These are phyloP conservation scores for Acropternis orthonyx DNA, from an alignment of 2,797 vertebrate genomes.

Conservation along the genomic window DNA sequence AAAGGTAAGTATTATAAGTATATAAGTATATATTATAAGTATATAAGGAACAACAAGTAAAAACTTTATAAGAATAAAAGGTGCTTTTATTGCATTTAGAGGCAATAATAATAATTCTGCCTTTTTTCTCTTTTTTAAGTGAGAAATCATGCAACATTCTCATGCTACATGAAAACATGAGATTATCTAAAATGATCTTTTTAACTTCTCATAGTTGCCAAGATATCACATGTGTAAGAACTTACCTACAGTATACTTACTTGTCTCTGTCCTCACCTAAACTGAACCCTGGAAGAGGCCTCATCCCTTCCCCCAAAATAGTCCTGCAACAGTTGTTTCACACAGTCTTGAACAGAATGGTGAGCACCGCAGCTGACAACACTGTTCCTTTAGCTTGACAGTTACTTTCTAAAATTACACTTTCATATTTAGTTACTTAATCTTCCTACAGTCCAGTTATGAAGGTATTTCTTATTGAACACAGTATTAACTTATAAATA, in stretches of 20 bases:
- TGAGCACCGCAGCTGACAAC: slow-evolving; percentile 6
- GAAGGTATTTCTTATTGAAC: slow-evolving; percentile 10
- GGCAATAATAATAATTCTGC: not conserved
- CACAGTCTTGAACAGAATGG: not conserved
- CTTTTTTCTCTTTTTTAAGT: not conserved
- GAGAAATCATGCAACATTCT: not conserved
- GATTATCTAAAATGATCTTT: not conserved
- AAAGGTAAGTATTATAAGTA: not conserved
- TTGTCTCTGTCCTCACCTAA: not conserved
- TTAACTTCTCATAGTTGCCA: not conserved
- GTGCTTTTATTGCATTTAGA: not conserved
- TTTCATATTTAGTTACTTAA: slow-evolving; percentile 43
- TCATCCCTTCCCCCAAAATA: not conserved
- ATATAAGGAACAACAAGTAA: not conserved
- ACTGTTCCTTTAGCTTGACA: slow-evolving; percentile 35
- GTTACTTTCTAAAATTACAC: slow-evolving; percentile 53
- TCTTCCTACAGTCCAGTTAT: slow-evolving; percentile 45
- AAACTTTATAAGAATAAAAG: not conserved
- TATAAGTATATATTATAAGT: no score
- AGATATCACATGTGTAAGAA: not conserved
- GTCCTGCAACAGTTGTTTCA: slow-evolving; percentile 26
- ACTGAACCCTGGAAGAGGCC: not conserved
- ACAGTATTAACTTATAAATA: slow-evolving; percentile 41
- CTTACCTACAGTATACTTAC: not conserved
- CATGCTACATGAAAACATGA: not conserved